These are phyloP conservation scores for Blastobasis lacticolella DNA, from an alignment of 2,888 invertebrate species.

Conservation along the genomic window DNA sequence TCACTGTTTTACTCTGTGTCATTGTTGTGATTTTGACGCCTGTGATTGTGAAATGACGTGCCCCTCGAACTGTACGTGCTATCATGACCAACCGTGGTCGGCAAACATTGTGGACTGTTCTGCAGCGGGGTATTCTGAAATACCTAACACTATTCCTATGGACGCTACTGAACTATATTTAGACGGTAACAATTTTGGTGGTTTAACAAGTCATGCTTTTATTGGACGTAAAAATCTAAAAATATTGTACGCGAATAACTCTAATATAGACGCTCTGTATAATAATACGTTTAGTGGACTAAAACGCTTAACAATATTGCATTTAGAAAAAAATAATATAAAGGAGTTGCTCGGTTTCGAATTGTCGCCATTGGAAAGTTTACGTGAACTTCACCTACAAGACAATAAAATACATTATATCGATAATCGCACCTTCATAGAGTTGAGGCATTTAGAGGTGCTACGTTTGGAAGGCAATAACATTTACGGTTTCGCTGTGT, in stretches of 20 bases:
- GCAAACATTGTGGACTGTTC: slow-evolving; percentile 95
- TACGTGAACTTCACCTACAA: slow-evolving; percentile 90
- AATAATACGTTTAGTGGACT: slow-evolving; percentile 94
- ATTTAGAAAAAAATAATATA: slow-evolving; percentile 91
- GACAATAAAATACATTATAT: slow-evolving; percentile 88
- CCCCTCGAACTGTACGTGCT: slow-evolving; percentile 94
- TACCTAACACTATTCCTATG: slow-evolving; percentile 94
- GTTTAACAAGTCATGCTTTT: slow-evolving; percentile 91
- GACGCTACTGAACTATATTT: slow-evolving; percentile 96
- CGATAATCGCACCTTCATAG: slow-evolving; percentile 88
- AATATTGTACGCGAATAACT: slow-evolving; percentile 90
- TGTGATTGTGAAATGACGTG: slow-evolving; percentile 99
- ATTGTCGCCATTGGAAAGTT: slow-evolving; percentile 84
- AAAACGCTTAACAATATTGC: slow-evolving; percentile 83
- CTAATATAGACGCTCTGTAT: slow-evolving; percentile 87
- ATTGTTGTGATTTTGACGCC: slow-evolving; percentile 97
- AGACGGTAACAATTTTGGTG: slow-evolving; percentile 92
- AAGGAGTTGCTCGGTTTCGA: slow-evolving; percentile 87
- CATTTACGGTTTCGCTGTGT: slow-evolving; percentile 86
- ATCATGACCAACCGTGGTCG: slow-evolving; percentile 94
- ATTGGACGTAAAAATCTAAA: slow-evolving; percentile 92
- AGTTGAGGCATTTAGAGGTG: slow-evolving; percentile 87
- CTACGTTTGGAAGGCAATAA: slow-evolving; percentile 89
- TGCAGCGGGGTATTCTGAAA: slow-evolving; percentile 83
- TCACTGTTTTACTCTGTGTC: slow-evolving; percentile 95